Evolutionary conservation across 2,888 invertebrate species (phyloP).

Genomic region (Melieria omissa): DNA sequence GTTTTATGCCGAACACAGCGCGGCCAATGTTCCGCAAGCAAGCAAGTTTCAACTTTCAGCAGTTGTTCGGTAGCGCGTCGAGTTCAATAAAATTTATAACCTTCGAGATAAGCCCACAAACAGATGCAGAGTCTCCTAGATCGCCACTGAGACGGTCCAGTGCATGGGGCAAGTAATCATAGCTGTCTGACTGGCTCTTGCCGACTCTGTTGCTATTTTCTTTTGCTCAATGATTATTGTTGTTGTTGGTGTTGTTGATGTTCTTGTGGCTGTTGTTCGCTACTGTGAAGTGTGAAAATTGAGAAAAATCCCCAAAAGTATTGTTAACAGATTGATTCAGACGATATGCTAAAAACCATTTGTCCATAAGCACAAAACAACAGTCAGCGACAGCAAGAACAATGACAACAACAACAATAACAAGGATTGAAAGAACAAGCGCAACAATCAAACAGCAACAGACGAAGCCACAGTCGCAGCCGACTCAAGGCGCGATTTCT

Average conservation of each 20-base stretch:
- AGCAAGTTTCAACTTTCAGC: slow-evolving; percentile 4
- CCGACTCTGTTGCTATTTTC: slow-evolving; percentile 2
- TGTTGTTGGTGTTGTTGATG: slow-evolving; percentile 19
- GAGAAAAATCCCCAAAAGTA: slow-evolving; percentile 47
- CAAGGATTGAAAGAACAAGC: slow-evolving; percentile 8
- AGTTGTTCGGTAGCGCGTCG: slow-evolving; percentile 15
- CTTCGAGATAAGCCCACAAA: slow-evolving; percentile 27
- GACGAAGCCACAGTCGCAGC: background rate
- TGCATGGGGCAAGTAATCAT: slow-evolving; percentile 5
- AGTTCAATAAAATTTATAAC: slow-evolving; percentile 42
- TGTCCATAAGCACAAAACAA: slow-evolving; percentile 36
- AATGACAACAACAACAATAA: slow-evolving; percentile 7
- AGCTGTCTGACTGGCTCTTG: background rate
- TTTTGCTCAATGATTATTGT: slow-evolving; percentile 14
- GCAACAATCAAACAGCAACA: background rate
- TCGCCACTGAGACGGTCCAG: background rate
- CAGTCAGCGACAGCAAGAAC: slow-evolving; percentile 2
- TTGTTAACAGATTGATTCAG: slow-evolving; percentile 61
- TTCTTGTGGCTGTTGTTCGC: slow-evolving; percentile 11
- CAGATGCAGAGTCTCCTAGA: slow-evolving; percentile 1
- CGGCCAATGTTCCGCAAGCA: background rate
- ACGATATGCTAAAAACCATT: slow-evolving; percentile 43
- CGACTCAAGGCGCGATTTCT: background rate
- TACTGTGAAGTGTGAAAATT: slow-evolving; percentile 38
- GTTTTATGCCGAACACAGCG: too few relatives aligned